Percentiles rank a stretch among this genome's conserved stretches.
Evolutionary conservation across 2,797 vertebrate species (phyloP).

Genomic region (Macropus fuliginosus): DNA sequence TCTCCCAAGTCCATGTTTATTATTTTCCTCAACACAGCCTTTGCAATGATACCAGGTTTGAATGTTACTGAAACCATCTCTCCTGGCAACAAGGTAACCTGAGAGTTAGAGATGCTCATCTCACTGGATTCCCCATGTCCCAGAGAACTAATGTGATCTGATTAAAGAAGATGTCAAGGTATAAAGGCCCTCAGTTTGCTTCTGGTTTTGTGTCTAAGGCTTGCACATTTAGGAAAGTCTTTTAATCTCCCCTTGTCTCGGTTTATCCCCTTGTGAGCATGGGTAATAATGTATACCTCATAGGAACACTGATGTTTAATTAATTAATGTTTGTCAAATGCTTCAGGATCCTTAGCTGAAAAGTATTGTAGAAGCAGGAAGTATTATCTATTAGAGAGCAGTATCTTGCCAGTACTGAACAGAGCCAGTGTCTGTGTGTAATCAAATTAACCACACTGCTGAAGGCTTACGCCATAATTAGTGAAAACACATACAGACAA

Average conservation of each 20-base stretch:
- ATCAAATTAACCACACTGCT: constrained; percentile 60
- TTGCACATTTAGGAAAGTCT: constrained; percentile 33
- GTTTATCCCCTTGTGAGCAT: constrained; percentile 43
- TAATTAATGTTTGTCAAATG: constrained; percentile 43
- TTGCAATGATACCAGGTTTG: constrained; percentile 4
- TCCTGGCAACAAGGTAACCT: background rate
- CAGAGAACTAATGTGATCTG: constrained; percentile 18
- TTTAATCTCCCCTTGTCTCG: constrained; percentile 16
- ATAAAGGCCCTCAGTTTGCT: background rate
- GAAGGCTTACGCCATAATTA: constrained; percentile 52
- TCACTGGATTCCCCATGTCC: constrained; percentile 20
- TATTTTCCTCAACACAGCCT: background rate
- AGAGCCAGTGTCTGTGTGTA: constrained; percentile 50
- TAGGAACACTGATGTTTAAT: constrained; percentile 32
- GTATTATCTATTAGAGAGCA: constrained; percentile 28
- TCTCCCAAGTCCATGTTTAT: background rate
- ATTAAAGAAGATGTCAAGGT: constrained; percentile 7
- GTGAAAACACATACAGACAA: constrained; percentile 54
- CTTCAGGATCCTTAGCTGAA: constrained; percentile 37
- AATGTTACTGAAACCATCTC: background rate
- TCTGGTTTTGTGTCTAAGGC: constrained; percentile 9
- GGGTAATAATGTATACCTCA: constrained; percentile 20
- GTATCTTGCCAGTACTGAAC: constrained; percentile 41
- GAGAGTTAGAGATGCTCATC: constrained; percentile 22
- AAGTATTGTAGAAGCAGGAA: background rate